Base-by-base conservation (phyloP, 2,113 vertebrate genomes). In the Heteronetta atricapilla region DNA sequence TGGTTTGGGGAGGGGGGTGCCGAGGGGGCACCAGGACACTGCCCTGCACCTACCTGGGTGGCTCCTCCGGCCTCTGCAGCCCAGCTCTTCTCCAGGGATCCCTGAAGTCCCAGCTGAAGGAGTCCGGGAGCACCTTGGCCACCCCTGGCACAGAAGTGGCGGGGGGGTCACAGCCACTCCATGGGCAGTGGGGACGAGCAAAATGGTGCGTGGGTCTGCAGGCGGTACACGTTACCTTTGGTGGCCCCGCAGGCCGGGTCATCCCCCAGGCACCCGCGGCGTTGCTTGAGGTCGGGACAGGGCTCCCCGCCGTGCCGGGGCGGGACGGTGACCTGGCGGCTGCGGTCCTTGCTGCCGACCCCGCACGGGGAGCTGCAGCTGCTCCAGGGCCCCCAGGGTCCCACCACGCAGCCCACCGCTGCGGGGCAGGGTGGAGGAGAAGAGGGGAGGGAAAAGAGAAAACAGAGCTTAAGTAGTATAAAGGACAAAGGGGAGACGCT, bases 261-360 rank as follows among this genome's bases (percentile, higher is more conserved):
- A 86, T 98, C 98, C 56, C 98, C 98, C 8, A 98, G 98, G 96
- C 99, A 99, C 40, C 99, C 98, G 10, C 98, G 95, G 11, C 98
- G 98, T 96, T 99, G 99, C 89, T 98, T 98, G 79, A 99, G 98
- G 88, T 99, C 98, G 0, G 98, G 98, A 55, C 98, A 99, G 28
- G 98, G 98, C 6, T 94, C 96, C n/a, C 98, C 98, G 64, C 98
- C 98, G 0, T 98, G 98, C 81, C 97, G 97, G 6, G 98, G 98
- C 1, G 98, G 98, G 40, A 98, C 80, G 1, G 97, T 98, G 48
- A 99, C 98, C 91, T 98, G 98, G 53, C 98, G 98, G 73, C 96
- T 98, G 89, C 98, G 97, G 81, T 98, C 98, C 15, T 97, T 97
- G 96, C 98, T 98, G 78, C 99, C 98, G 0, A 96, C 90, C 18